Base-by-base conservation (phyloP, 2,113 vertebrate genomes). In the Mobula hypostoma region DNA sequence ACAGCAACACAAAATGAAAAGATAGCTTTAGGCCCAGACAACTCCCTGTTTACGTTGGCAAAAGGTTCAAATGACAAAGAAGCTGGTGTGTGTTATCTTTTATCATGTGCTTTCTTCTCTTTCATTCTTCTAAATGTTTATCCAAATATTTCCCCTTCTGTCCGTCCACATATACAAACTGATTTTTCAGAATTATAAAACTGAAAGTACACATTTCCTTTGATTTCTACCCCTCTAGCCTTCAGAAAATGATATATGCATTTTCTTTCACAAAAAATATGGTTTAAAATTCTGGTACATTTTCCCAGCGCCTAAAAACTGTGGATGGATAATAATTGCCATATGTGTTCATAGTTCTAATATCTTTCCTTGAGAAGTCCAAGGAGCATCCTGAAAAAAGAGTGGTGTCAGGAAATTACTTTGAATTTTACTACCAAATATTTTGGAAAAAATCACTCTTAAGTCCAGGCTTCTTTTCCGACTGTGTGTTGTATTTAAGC, bases 101-200 rank as follows among this genome's bases (percentile, higher is more conserved):
- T 66, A 48, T 90, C 66, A 90, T 90, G 85, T 90, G 72, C 21
- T 74, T 74, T 74, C 5, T 74, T 74, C 32, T 66, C 85, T 90
- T 90, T 90, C 85, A 7, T 90, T 90, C 85, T 66, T 66, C 5
- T 90, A 90, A 63, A 90, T 90, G 85, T 90, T 90, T 68, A 90
- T 90, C 29, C n/a, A 68, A 90, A 61, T 19, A 90, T 90, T 90
- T 90, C 85, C 82, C 85, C 61, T 90, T 66, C 63, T 90, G 85
- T 90, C 85, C 66, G 61, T 66, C 58, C 63, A 90, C 85, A 90
- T 90, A 68, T 32, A 90, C 85, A 90, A 90, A 32, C 85, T 66
- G 85, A 68, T 66, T 90, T 74, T 90, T 88, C 85, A 90, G 85
- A 90, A 90, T 63, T 90, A 90, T n/a, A 90, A 90, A 90, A 90